Percentiles rank a stretch among this genome's conserved stretches.
phyloP scores from a whole-genome alignment of 2,888 invertebrate genomes.

The Eilema griseolum region DNA sequence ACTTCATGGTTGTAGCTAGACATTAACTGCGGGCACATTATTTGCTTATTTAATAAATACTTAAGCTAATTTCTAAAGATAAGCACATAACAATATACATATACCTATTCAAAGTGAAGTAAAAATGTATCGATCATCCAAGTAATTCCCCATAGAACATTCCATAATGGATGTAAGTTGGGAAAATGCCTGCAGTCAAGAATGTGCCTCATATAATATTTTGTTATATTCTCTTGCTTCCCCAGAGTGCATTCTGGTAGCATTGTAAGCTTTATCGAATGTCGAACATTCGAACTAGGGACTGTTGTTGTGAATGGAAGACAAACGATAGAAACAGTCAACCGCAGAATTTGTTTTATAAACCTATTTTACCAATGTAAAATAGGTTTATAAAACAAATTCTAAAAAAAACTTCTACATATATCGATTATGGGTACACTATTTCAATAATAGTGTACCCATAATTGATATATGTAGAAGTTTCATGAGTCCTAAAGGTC shows the following conservation, averaged over 20 bases:
- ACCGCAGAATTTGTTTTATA: too few relatives aligned
- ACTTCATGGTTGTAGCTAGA: too few relatives aligned
- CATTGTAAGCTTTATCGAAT: slow-evolving; percentile 39
- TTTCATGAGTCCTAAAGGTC: too few relatives aligned
- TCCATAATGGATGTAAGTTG: slow-evolving; percentile 26
- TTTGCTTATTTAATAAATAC: neutral
- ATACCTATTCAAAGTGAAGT: slow-evolving; percentile 11
- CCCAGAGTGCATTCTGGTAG: slow-evolving; percentile 41
- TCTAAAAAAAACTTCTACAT: too few relatives aligned
- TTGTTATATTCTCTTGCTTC: slow-evolving; percentile 39
- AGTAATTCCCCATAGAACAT: slow-evolving; percentile 30
- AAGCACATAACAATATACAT: neutral
- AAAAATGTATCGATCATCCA: slow-evolving; percentile 25
- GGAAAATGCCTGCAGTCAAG: slow-evolving; percentile 25
- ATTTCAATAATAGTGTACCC: too few relatives aligned
- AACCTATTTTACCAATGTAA: too few relatives aligned
- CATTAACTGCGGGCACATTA: too few relatives aligned
- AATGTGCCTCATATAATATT: slow-evolving; percentile 39
- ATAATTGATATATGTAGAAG: too few relatives aligned
- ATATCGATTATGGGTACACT: too few relatives aligned
- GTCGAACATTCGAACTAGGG: slow-evolving; percentile 33
- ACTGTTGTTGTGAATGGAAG: slow-evolving; percentile 31
- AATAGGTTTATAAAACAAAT: too few relatives aligned
- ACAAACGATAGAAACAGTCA: slow-evolving; percentile 23
- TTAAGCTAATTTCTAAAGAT: neutral